Evolutionary conservation across 2,113 vertebrate genomes (phyloP).

Genomic region (Hirundichthys speculiger): DNA sequence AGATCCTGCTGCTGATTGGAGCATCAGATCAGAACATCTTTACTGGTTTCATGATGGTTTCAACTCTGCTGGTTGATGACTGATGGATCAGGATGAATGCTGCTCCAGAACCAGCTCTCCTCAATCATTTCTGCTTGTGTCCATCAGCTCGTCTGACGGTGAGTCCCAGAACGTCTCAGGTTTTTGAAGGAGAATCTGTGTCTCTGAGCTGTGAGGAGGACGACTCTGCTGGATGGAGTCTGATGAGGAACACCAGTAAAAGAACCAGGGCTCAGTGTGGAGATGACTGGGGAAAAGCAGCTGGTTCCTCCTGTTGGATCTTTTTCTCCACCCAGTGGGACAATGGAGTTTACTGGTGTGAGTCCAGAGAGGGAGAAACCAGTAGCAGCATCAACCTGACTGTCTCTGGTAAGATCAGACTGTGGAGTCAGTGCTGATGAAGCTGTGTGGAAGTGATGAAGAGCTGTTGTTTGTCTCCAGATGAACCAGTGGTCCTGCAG

Average conservation of each 20-base stretch:
- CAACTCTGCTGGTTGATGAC: no score
- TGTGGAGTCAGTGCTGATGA: no score
- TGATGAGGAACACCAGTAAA: background rate
- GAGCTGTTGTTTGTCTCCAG: no score
- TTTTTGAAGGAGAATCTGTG: slow-evolving; percentile 1
- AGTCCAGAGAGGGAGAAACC: background rate
- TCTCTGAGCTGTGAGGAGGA: background rate
- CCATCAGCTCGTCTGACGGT: background rate
- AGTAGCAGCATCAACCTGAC: background rate
- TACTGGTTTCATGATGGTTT: no score
- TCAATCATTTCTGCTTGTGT: background rate
- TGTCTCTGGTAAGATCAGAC: background rate
- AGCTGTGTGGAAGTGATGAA: no score
- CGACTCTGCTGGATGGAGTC: background rate
- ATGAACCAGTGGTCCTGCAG: no score
- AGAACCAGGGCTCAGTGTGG: background rate
- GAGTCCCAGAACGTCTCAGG: background rate
- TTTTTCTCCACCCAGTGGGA: background rate
- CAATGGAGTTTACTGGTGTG: background rate
- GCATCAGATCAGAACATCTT: no score
- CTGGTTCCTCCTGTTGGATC: background rate
- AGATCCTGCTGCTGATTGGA: no score
- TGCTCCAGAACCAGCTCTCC: no score
- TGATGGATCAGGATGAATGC: no score
- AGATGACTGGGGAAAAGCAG: background rate